phyloP scores from a whole-genome alignment of 2,888 invertebrate genomes.

The Drosophila differens region DNA sequence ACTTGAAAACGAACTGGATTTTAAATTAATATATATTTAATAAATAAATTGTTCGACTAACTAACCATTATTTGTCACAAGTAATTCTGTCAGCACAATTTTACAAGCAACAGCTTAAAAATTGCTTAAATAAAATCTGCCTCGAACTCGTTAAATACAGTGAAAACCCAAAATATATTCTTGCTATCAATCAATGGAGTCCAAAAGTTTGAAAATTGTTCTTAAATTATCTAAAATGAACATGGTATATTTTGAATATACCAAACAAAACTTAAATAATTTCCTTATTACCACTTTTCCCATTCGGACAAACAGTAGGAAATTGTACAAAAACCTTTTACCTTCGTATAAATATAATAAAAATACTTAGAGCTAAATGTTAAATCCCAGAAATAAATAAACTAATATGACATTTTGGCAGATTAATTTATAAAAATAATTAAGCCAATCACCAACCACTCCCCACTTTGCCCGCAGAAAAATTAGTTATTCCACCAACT shows the following conservation, averaged over 20 bases:
- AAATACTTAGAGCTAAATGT: background rate
- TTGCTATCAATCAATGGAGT: background rate
- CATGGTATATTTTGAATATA: background rate
- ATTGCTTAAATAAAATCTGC: background rate
- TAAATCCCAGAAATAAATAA: background rate
- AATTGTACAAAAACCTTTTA: background rate
- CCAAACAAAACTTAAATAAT: background rate
- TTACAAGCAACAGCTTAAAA: background rate
- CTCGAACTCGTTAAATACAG: background rate
- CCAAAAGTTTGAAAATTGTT: too few relatives aligned
- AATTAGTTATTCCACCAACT: slow-evolving; percentile 52
- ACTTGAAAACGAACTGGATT: background rate
- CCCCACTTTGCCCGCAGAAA: slow-evolving; percentile 36
- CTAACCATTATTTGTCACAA: background rate
- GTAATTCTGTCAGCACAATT: background rate
- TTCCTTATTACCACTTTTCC: background rate
- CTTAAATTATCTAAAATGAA: background rate
- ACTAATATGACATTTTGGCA: background rate
- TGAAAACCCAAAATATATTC: background rate
- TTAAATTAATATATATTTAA: background rate
- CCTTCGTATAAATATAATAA: background rate
- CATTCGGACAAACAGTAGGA: background rate
- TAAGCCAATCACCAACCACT: background rate
- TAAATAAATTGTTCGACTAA: background rate
- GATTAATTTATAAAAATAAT: background rate